Evolutionary conservation across 2,888 invertebrate genomes (phyloP).

Genomic region (Heliconius erato): DNA sequence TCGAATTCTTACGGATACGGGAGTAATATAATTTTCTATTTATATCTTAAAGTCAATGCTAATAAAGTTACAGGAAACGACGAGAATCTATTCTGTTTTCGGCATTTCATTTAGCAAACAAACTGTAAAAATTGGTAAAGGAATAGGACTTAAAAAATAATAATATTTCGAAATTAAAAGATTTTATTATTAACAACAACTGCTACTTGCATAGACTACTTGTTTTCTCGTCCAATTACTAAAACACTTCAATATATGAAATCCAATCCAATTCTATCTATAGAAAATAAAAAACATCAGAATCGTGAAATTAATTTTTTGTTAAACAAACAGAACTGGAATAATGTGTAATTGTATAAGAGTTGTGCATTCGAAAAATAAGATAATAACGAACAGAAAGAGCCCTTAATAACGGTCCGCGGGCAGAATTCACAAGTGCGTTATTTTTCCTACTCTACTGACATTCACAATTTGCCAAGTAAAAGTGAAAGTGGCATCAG

Average conservation of each 20-base stretch:
- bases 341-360: slow-evolving; percentile 26
- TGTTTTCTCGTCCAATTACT: neutral
- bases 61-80: too few species aligned
- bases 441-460: slow-evolving; percentile 52
- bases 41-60: too few species aligned
- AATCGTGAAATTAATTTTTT: neutral
- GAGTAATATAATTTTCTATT: too few species aligned
- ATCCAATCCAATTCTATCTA: neutral
- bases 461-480: neutral
- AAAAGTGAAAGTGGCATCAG: slow-evolving; percentile 53
- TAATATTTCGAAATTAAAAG: too few species aligned
- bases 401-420: slow-evolving; percentile 68
- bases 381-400: slow-evolving; percentile 68
- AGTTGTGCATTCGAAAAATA: slow-evolving; percentile 63
- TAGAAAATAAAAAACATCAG: neutral
- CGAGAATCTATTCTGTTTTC: too few species aligned
- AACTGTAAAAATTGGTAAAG: too few species aligned
- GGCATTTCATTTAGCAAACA: too few species aligned
- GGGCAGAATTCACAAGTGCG: slow-evolving; percentile 66
- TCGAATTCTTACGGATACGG: too few species aligned
- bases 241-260: neutral
- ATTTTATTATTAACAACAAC: neutral
- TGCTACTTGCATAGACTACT: neutral
- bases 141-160: too few species aligned
- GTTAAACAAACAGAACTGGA: slow-evolving; percentile 6